These are phyloP conservation scores for Odontocolon sp. DNA, from an alignment of 2,888 invertebrate species.

Conservation along the genomic window DNA sequence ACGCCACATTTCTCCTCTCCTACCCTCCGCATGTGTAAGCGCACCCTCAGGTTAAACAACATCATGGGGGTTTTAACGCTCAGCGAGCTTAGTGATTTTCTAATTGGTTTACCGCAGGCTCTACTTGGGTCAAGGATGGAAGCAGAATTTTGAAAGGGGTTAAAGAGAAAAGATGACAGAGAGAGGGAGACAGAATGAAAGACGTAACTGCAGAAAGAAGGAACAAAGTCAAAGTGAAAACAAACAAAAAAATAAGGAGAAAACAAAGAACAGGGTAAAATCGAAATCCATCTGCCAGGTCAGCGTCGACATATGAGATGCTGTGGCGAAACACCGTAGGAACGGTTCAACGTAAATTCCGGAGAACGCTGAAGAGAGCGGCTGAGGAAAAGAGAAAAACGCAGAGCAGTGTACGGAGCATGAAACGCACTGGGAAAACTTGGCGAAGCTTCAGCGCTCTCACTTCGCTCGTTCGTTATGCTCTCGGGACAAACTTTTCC, in stretches of 20 bases:
- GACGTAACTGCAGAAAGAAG: conserved; percentile 2
- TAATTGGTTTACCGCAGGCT: conserved; percentile 69
- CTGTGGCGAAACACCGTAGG: conserved; percentile 39
- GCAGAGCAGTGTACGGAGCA: conserved; percentile 15
- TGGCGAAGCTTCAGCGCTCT: conserved; percentile 19
- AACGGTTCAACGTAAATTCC: conserved; percentile 30
- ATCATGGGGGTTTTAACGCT: conserved; percentile 71
- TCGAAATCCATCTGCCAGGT: conserved; percentile 28
- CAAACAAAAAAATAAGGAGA: conserved; percentile 18
- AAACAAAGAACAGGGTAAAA: no score
- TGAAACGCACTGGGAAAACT: conserved; percentile 44
- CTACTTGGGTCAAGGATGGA: conserved; percentile 58
- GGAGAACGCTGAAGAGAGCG: conserved; percentile 11
- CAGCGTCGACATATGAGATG: conserved; percentile 26
- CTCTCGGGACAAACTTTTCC: conserved; percentile 57
- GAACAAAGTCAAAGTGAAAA: conserved; percentile 18
- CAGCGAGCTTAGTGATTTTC: conserved; percentile 72
- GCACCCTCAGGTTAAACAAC: conserved; percentile 69
- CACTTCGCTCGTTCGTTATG: conserved; percentile 42
- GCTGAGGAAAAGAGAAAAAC: background rate
- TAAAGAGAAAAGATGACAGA: background rate
- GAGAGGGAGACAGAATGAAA: background rate
- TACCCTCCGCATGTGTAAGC: conserved; percentile 33
- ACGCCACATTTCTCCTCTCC: conserved; percentile 16
- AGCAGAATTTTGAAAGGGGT: conserved; percentile 18